A percentile compares a stretch with the other conserved stretches of the same genome.
These are phyloP conservation scores for Pseudoatta argentina DNA, from an alignment of 1,140 invertebrate genomes.

Conservation along the genomic window DNA sequence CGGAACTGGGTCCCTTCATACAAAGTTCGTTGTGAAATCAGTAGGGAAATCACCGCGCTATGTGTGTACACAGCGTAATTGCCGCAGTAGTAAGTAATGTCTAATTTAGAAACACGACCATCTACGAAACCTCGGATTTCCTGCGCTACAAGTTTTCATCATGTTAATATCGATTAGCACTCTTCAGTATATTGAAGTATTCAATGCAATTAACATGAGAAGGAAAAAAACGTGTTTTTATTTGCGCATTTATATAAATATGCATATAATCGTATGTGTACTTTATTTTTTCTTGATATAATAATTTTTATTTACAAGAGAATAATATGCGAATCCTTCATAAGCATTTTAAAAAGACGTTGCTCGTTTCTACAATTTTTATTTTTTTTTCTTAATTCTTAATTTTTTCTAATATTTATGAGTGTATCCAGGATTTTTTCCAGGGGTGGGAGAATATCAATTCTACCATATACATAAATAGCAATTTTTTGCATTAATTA, in stretches of 20 bases:
- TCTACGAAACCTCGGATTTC: slow-evolving; percentile 10
- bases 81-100: slow-evolving; percentile 17
- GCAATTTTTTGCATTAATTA: no score
- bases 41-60: slow-evolving; percentile 46
- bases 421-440: no score
- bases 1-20: neutral
- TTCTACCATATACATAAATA: no score
- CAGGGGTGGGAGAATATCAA: no score
- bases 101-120: slow-evolving; percentile 45
- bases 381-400: neutral
- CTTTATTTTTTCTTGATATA: neutral
- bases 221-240: neutral
- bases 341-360: neutral
- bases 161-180: slow-evolving; percentile 23
- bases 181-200: neutral
- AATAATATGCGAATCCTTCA: neutral
- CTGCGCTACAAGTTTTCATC: neutral
- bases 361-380: neutral
- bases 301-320: neutral
- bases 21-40: slow-evolving; percentile 30
- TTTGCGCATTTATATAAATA: neutral
- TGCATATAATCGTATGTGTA: neutral
- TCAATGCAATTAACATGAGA: neutral
- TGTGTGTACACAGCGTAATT: slow-evolving; percentile 5
- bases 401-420: neutral